These are phyloP conservation scores for Platycercus adscitus DNA, from an alignment of 2,113 vertebrate species.

Conservation along the genomic window DNA sequence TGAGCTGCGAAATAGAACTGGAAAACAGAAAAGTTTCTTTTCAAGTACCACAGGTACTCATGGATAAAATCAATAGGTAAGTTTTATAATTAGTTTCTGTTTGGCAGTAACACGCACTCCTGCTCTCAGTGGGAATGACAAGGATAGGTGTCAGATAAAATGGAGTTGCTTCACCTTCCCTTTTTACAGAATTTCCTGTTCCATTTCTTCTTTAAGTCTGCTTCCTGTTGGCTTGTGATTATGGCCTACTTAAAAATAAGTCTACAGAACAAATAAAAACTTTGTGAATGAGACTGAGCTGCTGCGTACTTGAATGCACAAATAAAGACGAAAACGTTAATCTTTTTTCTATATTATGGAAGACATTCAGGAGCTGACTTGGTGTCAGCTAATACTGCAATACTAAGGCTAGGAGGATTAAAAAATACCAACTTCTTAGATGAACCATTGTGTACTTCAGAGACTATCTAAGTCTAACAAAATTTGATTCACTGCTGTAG, in stretches of 20 bases:
- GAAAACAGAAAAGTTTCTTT: slow-evolving; percentile 74
- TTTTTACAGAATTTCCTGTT: background rate
- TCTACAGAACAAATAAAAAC: background rate
- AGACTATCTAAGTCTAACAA: background rate
- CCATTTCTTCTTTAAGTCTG: background rate
- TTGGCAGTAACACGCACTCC: background rate
- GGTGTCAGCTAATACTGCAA: background rate
- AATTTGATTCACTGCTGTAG: background rate
- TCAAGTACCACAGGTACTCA: slow-evolving; percentile 80
- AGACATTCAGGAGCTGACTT: background rate
- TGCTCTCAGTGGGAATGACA: background rate
- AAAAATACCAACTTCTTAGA: background rate
- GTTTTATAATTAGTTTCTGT: background rate
- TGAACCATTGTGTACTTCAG: background rate
- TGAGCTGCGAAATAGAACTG: slow-evolving; percentile 70
- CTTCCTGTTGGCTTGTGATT: background rate
- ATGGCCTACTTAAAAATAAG: background rate
- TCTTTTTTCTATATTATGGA: background rate
- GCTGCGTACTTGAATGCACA: background rate
- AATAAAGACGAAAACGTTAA: background rate
- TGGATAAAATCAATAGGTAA: slow-evolving; percentile 88
- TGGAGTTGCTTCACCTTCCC: background rate
- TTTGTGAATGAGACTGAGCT: background rate
- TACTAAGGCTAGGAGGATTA: background rate
- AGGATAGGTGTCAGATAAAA: background rate